Percentiles rank a stretch among this genome's conserved stretches.
Evolutionary conservation across 2,797 vertebrate species (phyloP).

Genomic region (Tangara arthus): DNA sequence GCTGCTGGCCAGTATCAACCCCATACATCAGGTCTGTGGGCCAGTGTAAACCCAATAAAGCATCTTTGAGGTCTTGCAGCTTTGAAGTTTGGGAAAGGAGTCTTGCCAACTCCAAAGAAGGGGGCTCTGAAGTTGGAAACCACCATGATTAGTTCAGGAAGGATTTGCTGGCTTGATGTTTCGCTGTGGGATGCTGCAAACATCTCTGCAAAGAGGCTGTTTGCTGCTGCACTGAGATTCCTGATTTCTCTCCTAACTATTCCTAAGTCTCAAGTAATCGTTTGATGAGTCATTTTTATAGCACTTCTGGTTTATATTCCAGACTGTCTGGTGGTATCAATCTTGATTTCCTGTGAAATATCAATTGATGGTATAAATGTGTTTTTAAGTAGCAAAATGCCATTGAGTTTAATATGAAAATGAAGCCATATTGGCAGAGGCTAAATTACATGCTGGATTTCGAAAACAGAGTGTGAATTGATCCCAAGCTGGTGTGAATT

Average conservation of each 20-base stretch:
- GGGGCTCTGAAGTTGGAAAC: background rate
- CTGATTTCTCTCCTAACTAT: background rate
- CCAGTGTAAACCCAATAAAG: conserved; percentile 1
- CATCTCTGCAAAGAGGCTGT: background rate
- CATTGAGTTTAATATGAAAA: background rate
- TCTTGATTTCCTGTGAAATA: background rate
- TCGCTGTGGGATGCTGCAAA: background rate
- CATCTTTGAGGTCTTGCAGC: background rate
- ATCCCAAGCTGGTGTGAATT: conserved; percentile 1
- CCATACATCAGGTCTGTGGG: background rate
- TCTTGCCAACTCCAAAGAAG: background rate
- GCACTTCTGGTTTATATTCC: conserved; percentile 8
- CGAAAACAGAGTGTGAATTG: background rate
- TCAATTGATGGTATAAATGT: background rate
- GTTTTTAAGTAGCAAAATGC: background rate
- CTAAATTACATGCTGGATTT: background rate
- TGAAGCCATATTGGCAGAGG: background rate
- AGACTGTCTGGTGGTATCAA: background rate
- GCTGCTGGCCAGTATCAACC: conserved; percentile 53
- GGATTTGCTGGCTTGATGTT: background rate
- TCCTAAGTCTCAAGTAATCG: background rate
- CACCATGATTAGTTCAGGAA: background rate
- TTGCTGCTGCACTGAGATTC: background rate
- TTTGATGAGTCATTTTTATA: background rate
- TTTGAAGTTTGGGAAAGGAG: background rate